Base-by-base conservation (phyloP, 1,140 invertebrate species). In the Pomacea maculata region DNA sequence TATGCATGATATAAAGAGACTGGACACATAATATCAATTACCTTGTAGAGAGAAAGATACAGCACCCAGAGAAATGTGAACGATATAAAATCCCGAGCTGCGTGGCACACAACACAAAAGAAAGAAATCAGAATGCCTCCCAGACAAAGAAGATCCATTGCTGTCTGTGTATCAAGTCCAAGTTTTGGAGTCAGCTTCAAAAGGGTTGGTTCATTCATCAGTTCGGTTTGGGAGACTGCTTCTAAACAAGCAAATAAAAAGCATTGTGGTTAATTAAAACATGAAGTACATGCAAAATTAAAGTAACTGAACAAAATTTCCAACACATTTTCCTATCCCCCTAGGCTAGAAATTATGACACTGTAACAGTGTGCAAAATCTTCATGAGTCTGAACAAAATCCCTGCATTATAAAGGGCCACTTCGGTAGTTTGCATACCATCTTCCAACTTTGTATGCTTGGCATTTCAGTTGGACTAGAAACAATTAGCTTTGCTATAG, bases 1-100 rank as follows among this genome's bases (percentile, higher is more conserved):
- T 70, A 70, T 19, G 19, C 9, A 21, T 64, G 71, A 70, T 34
- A 10, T 21, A 34, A 73, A 74, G 1, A 76, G 14, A n/a, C 61
- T 61, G 34, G 29, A 74, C 12, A 68, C 54, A 29, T 19, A 75
- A 70, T 19, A 55, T 45, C 29, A 81, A 29, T 82, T 83, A 96
- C 93, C 92, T 96, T 94, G 84, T 94, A 95, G 2, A 96, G 84
- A 2, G 95, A 96, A 84, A 94, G 94, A 90, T 96, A 96, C 1
- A 95, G 89, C 34, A 93, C 91, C 95, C 95, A 96, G 19, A 96
- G 90, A 55, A 93, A 84, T 29, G 92, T 92, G 90, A 95, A 95
- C n/a, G 87, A 85, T 8, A 92, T 74, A 61, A 85, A 86, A 79
- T 89, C 88, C 61, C 90, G 80, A 55, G 86, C 84, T 21, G 71